A percentile compares a stretch with the other conserved stretches of the same genome.
These are phyloP conservation scores for Zapornia atra DNA, from an alignment of 2,113 vertebrate species.

Conservation along the genomic window DNA sequence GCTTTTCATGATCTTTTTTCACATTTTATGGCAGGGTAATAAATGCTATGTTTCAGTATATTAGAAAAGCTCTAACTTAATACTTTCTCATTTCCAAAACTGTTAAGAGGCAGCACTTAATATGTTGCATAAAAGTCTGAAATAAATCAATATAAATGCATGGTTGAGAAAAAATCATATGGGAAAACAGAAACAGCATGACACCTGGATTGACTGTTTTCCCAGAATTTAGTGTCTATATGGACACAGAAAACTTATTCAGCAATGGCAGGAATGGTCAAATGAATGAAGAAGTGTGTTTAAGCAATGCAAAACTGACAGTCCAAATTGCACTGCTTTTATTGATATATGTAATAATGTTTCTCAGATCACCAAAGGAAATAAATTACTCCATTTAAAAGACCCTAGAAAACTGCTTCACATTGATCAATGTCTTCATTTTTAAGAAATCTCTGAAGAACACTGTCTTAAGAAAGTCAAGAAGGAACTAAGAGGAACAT, in stretches of 20 bases:
- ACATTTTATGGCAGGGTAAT: background rate
- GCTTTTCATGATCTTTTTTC: background rate
- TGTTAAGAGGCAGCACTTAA: background rate
- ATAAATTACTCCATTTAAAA: background rate
- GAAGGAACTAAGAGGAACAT: background rate
- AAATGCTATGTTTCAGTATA: background rate
- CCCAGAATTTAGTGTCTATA: background rate
- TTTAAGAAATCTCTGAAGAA: background rate
- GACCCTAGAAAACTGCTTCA: background rate
- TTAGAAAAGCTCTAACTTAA: background rate
- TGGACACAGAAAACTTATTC: background rate
- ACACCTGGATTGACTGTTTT: background rate
- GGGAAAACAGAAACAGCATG: background rate
- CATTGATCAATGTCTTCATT: background rate
- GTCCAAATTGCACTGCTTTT: background rate
- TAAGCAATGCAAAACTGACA: background rate
- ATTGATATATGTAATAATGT: background rate
- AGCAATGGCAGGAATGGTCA: background rate
- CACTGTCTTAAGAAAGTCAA: background rate
- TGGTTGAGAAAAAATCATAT: background rate
- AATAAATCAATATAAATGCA: background rate
- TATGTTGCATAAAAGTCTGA: background rate
- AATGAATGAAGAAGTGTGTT: background rate
- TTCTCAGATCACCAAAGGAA: background rate
- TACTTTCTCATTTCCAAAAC: background rate